Base-by-base conservation (phyloP, 2,888 invertebrate species). In the Orchesellides sinensis region DNA sequence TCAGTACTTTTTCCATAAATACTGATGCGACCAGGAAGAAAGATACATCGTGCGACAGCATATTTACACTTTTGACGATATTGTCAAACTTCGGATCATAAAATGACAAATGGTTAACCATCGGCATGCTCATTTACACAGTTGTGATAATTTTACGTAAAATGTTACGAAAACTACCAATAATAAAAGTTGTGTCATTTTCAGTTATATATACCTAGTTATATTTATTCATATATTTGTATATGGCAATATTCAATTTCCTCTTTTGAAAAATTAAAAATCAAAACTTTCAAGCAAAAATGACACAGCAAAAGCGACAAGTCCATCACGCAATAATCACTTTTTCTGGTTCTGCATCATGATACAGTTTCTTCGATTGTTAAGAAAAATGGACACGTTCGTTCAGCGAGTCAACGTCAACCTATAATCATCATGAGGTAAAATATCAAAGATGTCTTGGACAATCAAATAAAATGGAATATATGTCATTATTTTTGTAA, bases 321-420 rank as follows among this genome's bases (percentile, higher is more conserved):
- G 21, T 27, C 27, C 21, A 61, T 73, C 73, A 73, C 73, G 73
- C 73, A 73, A 73, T 19, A 19, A n/a, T 54, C 54, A 63, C 59
- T 59, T 63, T 73, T 72, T 6, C 5, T 54, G n/a, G 1, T 19
- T 49, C 45, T 70, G 21, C 5, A 23, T 40, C 23, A 27, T 17
- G 3, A 63, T 29, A 3, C 8, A 32, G n/a, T 63, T n/a, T 35
- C n/a, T 45, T 45, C 17, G 21, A 19, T 12, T 29, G 21, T 17
- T 17, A 5, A 65, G 14, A 65, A 66, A 59, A 49, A 59, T 77
- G 69, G 59, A 69, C 78, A 61, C 27, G 69, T 52, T 69, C 59
- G n/a, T 27, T 12, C 17, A 27, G 32, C 75, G 21, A 47, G 75
- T 77, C 66, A 17, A 56, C 68, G 59, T 68, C 75, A 77, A 66